Evolutionary conservation across 2,113 vertebrate species (phyloP), one percentile per base, ranked within the genome.

Genomic region (Ciconia maguari): DNA sequence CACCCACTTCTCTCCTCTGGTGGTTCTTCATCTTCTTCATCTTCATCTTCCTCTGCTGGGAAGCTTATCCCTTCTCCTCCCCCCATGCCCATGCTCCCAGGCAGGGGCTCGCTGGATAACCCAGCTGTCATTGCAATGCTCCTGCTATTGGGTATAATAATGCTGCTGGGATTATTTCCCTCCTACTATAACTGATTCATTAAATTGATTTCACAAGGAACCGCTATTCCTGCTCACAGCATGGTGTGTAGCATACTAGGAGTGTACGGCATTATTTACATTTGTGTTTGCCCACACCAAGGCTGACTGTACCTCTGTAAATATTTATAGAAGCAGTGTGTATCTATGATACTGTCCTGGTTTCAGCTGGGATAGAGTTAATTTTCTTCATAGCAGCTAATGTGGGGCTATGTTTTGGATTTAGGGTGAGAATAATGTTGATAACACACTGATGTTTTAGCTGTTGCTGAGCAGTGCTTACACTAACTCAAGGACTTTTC

Each of bases 161-260:
- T 36, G 61, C 52, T 90, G 80, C 86, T 16, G 60, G 68, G 79
- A 81, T 93, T 83, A 74, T 95, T 96, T 92, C 51, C 51, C 51
- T 92, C 32, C 26, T 69, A 25, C 58, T 92, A 30, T 88, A 93
- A 94, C 49, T 32, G 75, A 83, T 90, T 93, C 90, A 89, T 95
- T 94, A 89, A 89, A 95, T 60, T 89, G 92, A 89, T 95, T 94
- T 96, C 77, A 60, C 41, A 17, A 90, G 68, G 79, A 93, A 42
- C 30, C 1, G 7, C 68, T 80, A 71, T 80, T 76, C n/a, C 85
- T 66, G 65, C 79, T 93, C 86, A 16, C 72, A 78, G 64, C 76
- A n/a, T 48, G 9, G 3, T 77, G 76, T 8, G 3, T 34, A 66
- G 75, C 75, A 51, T 3, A 9, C 79, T 70, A 84, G 54, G 82